phyloP scores from a whole-genome alignment of 2,888 invertebrate genomes.

The Sarcophaga caerulescens region DNA sequence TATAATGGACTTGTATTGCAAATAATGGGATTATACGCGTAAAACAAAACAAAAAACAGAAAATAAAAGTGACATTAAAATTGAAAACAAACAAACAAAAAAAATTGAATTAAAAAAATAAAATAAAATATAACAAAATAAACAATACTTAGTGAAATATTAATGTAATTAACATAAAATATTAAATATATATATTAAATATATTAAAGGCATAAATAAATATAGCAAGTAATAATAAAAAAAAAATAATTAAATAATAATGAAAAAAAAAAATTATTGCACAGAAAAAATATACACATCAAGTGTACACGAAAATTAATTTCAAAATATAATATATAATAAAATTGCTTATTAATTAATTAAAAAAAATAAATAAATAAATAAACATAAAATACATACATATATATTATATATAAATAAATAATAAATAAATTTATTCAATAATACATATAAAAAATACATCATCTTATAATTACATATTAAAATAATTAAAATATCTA shows the following conservation, averaged over 20 bases:
- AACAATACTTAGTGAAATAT: constrained; percentile 28
- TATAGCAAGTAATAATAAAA: background rate
- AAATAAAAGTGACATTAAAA: constrained; percentile 55
- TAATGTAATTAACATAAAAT: constrained; percentile 12
- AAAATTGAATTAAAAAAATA: background rate
- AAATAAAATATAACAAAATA: background rate
- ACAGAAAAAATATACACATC: background rate
- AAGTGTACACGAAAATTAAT: constrained; percentile 4
- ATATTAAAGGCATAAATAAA: background rate
- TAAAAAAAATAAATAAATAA: background rate
- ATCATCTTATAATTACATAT: too few relatives aligned
- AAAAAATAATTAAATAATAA: constrained; percentile 1
- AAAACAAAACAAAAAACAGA: background rate
- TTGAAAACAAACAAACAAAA: background rate
- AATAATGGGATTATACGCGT: constrained; percentile 62
- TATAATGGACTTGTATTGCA: constrained; percentile 47
- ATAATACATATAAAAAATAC: too few relatives aligned
- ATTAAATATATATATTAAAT: too few relatives aligned
- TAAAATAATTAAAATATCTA: background rate
- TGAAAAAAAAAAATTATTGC: background rate
- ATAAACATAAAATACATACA: too few relatives aligned
- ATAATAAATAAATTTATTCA: too few relatives aligned
- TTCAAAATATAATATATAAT: background rate
- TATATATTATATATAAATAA: too few relatives aligned
- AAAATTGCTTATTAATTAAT: constrained; percentile 14